phyloP scores from a whole-genome alignment of 2,888 invertebrate species.

The Aquatica leii region DNA sequence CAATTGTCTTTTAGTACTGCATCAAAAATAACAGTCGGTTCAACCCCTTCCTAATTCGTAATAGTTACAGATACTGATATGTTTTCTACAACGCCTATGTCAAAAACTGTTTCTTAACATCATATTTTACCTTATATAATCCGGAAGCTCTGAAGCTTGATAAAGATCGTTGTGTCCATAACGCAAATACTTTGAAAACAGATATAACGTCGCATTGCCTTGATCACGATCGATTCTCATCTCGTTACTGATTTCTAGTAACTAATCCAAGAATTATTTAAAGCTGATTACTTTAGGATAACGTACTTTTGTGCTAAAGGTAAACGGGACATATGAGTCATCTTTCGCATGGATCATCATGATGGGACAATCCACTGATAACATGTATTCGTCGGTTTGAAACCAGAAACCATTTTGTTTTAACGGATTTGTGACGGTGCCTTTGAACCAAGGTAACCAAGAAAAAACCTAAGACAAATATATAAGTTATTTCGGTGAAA shows the following conservation, averaged over 20 bases:
- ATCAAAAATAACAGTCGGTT: too few species aligned
- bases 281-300: constrained; percentile 18
- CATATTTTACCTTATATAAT: constrained; percentile 70
- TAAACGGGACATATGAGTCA: constrained; percentile 51
- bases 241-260: neutral
- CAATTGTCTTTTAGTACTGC: too few species aligned
- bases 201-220: constrained; percentile 47
- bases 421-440: constrained; percentile 79
- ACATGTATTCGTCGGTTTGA: constrained; percentile 77
- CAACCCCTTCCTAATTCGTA: too few species aligned
- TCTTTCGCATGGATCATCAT: constrained; percentile 64
- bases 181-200: constrained; percentile 43
- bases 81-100: too few species aligned
- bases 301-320: constrained; percentile 49
- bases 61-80: too few species aligned
- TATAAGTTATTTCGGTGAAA: neutral
- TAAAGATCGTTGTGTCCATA: constrained; percentile 73
- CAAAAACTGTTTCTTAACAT: too few species aligned
- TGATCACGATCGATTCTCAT: constrained; percentile 75
- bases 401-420: constrained; percentile 76
- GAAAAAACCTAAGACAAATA: constrained; percentile 70
- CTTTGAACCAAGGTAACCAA: constrained; percentile 85
- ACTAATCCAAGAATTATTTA: constrained; percentile 5
- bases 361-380: constrained; percentile 74
- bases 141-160: constrained; percentile 73